Evolutionary conservation across 2,113 vertebrate genomes (phyloP).

Genomic region (Paracanthobrama guichenoti): DNA sequence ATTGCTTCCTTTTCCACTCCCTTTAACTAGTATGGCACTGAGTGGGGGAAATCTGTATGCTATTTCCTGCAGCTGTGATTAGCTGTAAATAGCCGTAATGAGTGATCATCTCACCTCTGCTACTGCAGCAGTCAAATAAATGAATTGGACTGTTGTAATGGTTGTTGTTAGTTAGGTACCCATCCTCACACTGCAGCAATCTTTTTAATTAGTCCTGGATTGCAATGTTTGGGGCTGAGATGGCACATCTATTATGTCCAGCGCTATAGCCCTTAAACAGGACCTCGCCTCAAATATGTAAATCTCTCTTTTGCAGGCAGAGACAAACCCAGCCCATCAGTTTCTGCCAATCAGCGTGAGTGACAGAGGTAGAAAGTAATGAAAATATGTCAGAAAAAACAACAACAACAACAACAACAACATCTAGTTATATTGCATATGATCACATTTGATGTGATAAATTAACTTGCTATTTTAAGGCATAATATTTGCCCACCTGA

Average conservation of each 20-base stretch:
- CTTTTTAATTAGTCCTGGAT: slow-evolving; percentile 48
- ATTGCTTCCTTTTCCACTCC: slow-evolving; percentile 68
- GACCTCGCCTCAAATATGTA: slow-evolving; percentile 48
- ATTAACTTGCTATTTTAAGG: neutral
- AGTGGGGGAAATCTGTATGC: slow-evolving; percentile 63
- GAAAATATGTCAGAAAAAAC: neutral
- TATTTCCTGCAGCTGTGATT: slow-evolving; percentile 60
- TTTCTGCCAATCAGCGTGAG: slow-evolving; percentile 34
- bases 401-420: too few relatives aligned
- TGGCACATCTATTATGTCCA: slow-evolving; percentile 30
- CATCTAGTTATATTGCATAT: neutral
- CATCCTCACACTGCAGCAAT: slow-evolving; percentile 23
- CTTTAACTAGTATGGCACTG: slow-evolving; percentile 66
- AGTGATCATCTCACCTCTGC: slow-evolving; percentile 70
- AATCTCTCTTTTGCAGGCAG: slow-evolving; percentile 38
- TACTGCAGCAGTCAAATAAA: slow-evolving; percentile 64
- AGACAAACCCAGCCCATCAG: slow-evolving; percentile 9
- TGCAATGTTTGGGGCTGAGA: slow-evolving; percentile 39
- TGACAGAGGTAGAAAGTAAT: neutral
- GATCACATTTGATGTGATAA: neutral
- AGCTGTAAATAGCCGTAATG: slow-evolving; percentile 62
- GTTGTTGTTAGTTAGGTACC: slow-evolving; percentile 57
- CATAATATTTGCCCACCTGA: neutral
- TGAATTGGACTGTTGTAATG: slow-evolving; percentile 60
- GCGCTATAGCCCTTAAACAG: slow-evolving; percentile 44